Base-by-base conservation (phyloP, 2,113 vertebrate genomes). In the Myiozetetes cayanensis region DNA sequence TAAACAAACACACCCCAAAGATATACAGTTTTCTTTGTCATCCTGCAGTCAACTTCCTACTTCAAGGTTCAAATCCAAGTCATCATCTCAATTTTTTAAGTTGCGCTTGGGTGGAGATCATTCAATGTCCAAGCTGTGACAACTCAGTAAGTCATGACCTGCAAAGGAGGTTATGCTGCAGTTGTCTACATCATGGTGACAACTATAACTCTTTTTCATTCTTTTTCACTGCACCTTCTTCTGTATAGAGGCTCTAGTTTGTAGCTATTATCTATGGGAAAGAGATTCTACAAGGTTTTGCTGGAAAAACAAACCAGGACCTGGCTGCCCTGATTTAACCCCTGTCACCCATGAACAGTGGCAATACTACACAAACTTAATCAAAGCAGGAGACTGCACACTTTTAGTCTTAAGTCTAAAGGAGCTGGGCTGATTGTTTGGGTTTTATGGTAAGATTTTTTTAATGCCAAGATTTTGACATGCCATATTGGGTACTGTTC, bases 1-100 rank as follows among this genome's bases (percentile, higher is more conserved):
- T 84, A 58, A 94, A 88, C 61, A 88, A 88, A 81, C 93, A 93
- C 90, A 87, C 90, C 76, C 52, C 68, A 94, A 95, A 91, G 87
- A 90, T 14, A 88, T 0, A 92, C 68, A 70, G 2, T 44, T 65
- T 78, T 80, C 73, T 83, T 90, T 82, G 63, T 74, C 35, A 28
- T 91, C 25, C 65, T 46, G n/a, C 10, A 78, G 18, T 41, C 35
- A 82, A 4, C 55, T 94, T 92, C 93, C 92, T 86, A 50, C 68
- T 96, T 56, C 66, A 39, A 86, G 84, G 82, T 67, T 88, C 85
- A 95, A 71, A 78, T 49, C 27, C 71, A 86, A 94, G 68, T 50
- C 44, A 91, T 23, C 10, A 28, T 37, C 68, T 63, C 58, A 2
- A 75, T 87, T 94, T 94, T 82, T 73, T 9, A 84, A 90, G 56